Evolutionary conservation across 1,140 invertebrate genomes (phyloP).

Genomic region (Chionoecetes opilio): DNA sequence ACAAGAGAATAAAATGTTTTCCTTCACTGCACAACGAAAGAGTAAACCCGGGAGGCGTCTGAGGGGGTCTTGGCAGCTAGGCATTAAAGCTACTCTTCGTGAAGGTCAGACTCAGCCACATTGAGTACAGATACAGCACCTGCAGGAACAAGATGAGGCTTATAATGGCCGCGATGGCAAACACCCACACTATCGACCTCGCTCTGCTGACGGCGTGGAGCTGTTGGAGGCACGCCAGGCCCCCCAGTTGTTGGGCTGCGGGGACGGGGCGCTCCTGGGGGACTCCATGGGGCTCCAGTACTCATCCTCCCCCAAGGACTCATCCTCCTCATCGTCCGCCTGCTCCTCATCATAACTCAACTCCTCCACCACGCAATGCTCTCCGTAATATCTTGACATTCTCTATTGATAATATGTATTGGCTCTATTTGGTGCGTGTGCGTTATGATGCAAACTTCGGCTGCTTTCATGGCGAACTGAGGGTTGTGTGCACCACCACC

Average conservation of each 20-base stretch:
- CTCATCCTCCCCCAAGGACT: background rate
- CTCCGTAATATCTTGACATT: background rate
- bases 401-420: background rate
- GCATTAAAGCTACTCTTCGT: too few relatives aligned
- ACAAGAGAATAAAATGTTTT: too few relatives aligned
- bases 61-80: background rate
- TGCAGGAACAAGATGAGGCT: background rate
- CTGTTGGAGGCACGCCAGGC: background rate
- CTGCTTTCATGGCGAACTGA: too few relatives aligned
- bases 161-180: background rate
- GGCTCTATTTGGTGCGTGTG: too few relatives aligned
- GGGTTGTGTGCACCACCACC: slow-evolving; percentile 43
- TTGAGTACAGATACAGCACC: background rate
- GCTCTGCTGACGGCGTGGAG: background rate
- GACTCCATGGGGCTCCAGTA: background rate
- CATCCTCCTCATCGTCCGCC: background rate
- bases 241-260: background rate
- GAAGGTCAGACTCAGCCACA: background rate
- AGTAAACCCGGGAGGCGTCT: background rate
- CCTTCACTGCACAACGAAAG: background rate
- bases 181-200: background rate
- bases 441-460: too few relatives aligned
- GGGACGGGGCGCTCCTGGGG: background rate
- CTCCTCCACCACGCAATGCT: background rate
- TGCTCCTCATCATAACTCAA: background rate